These are phyloP conservation scores for Enteromius argenteus DNA, from an alignment of 2,797 vertebrate genomes.

Conservation along the genomic window DNA sequence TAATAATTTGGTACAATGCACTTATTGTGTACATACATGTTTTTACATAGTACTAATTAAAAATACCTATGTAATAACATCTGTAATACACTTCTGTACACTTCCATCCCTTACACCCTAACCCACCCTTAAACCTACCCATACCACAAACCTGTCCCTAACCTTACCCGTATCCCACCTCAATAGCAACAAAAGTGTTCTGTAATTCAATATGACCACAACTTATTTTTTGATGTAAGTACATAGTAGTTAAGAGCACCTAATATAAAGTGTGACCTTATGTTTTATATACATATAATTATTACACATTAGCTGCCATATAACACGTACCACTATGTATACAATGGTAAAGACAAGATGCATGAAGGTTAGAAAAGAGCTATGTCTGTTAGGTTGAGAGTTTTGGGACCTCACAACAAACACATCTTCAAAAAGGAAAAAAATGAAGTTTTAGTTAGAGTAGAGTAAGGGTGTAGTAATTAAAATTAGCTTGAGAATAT, in stretches of 20 bases:
- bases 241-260: not conserved
- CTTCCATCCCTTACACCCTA: too few relatives aligned
- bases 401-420: not conserved
- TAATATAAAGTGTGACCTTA: not conserved
- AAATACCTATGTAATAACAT: too few relatives aligned
- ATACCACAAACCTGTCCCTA: too few relatives aligned
- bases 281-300: not conserved
- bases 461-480: not conserved
- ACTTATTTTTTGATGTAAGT: too few relatives aligned
- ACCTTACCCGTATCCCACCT: too few relatives aligned
- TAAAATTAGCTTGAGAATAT: not conserved
- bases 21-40: too few relatives aligned
- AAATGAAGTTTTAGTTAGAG: not conserved
- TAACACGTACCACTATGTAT: not conserved
- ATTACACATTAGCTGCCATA: not conserved
- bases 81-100: too few relatives aligned
- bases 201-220: too few relatives aligned
- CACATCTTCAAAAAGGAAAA: not conserved
- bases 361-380: conserved; percentile 1
- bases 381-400: conserved; percentile 7
- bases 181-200: too few relatives aligned
- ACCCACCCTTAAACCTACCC: too few relatives aligned
- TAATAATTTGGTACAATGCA: too few relatives aligned
- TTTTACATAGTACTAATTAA: too few relatives aligned
- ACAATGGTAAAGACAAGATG: not conserved